Base-by-base conservation (phyloP, 2,113 vertebrate species). In the Camelus bactrianus region DNA sequence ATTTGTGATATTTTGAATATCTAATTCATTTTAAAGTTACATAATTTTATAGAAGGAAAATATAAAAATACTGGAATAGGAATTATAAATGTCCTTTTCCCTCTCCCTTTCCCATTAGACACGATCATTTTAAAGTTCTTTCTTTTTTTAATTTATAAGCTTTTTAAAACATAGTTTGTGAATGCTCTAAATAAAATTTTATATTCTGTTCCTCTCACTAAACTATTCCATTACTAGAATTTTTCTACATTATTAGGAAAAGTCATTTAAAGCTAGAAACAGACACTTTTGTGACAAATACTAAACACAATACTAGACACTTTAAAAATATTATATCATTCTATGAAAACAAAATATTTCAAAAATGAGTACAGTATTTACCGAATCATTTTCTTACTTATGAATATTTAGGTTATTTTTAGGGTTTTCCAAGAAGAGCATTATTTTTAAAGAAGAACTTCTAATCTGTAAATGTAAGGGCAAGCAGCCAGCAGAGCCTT, bases 11-110 rank as follows among this genome's bases (percentile, higher is more conserved):
- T 64, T 58, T 77, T 26, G 9, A 64, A 28, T 72, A 79, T 87
- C 88, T 67, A 35, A 46, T 80, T 92, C 24, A 84, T 72, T 79
- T 72, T 30, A 80, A 90, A 79, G 30, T n/a, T 83, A 46, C 20
- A 26, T 20, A 77, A 87, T 87, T 90, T n/a, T 9, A 56, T 76
- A n/a, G 89, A 91, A 83, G 35, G 85, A 89, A 96, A 84, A 75
- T 20, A 20, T 65, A 12, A 91, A 95, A 73, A 62, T 13, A 28
- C 60, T 60, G 13, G 8, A 76, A 32, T 46, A 35, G 50, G 69
- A 89, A 75, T 52, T 91, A 52, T 52, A 97, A 92, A 81, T 82
- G 30, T 24, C 16, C 76, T 12, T 77, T 6, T 24, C 50, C 11
- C 11, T 20, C 6, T 79, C 6, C 52, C 32, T 54, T 8, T 35